phyloP scores from a whole-genome alignment of 2,888 invertebrate genomes.

The Sturmia bella region DNA sequence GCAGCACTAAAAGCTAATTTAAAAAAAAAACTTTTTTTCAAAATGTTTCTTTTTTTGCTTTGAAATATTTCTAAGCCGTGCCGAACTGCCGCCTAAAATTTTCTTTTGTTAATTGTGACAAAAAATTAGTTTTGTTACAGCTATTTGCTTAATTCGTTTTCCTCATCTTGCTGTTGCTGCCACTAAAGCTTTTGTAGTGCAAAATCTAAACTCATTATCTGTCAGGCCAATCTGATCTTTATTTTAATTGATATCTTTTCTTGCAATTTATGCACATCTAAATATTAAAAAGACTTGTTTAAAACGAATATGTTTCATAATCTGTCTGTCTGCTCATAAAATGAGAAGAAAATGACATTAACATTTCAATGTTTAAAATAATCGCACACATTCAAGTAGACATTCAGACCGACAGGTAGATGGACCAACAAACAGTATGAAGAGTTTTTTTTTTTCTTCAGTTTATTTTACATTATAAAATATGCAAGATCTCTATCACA shows the following conservation, averaged over 20 bases:
- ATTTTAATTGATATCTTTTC: constrained; percentile 61
- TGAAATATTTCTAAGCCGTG: too few relatives aligned
- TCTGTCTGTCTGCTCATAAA: constrained; percentile 49
- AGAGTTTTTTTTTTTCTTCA: constrained; percentile 52
- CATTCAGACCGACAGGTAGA: not conserved
- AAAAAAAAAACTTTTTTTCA: too few relatives aligned
- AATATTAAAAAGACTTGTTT: constrained; percentile 40
- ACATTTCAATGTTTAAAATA: constrained; percentile 58
- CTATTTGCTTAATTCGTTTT: not conserved
- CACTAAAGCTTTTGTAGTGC: constrained; percentile 10
- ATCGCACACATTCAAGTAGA: constrained; percentile 44
- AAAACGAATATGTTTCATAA: constrained; percentile 61
- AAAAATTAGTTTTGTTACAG: not conserved
- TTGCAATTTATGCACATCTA: constrained; percentile 41
- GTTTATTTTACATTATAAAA: constrained; percentile 54
- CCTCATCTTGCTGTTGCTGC: not conserved
- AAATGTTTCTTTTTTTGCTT: too few relatives aligned
- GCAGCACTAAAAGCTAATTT: too few relatives aligned
- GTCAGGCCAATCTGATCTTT: constrained; percentile 58
- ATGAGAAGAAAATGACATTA: constrained; percentile 52
- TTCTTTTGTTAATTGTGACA: not conserved
- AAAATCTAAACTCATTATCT: constrained; percentile 31
- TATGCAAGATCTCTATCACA: constrained; percentile 67
- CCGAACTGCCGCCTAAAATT: too few relatives aligned
- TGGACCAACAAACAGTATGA: constrained; percentile 9